Evolutionary conservation across 2,888 invertebrate genomes (phyloP).

Genomic region (Drosophila rellima): DNA sequence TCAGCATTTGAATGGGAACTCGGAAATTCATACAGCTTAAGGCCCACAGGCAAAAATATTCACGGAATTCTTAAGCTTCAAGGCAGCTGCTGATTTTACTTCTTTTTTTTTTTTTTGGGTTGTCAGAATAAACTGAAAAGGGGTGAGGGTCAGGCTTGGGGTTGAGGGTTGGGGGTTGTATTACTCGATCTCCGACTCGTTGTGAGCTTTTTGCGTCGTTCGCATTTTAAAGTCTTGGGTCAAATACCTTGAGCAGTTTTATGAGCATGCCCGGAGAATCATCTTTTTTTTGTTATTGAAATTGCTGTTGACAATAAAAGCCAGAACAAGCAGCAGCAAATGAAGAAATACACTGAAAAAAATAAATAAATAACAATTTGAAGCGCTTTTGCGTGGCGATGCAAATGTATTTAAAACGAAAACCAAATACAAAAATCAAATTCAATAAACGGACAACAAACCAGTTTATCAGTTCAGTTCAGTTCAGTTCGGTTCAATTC

Average conservation of each 20-base stretch:
- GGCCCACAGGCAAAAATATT: conserved; percentile 30
- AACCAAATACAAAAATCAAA: conserved; percentile 40
- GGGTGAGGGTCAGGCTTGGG: conserved; percentile 38
- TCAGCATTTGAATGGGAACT: conserved; percentile 29
- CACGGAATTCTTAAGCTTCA: conserved; percentile 41
- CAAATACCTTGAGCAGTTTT: conserved; percentile 69
- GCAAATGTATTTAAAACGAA: conserved; percentile 51
- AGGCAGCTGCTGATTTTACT: conserved; percentile 47
- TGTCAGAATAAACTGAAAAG: conserved; percentile 15
- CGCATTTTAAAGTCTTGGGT: conserved; percentile 43
- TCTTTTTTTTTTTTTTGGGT: conserved; percentile 1
- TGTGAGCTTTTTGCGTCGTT: conserved; percentile 52
- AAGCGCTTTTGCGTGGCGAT: conserved; percentile 55
- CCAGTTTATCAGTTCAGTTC: conserved; percentile 67
- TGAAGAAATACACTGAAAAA: conserved; percentile 2
- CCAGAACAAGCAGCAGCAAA: conserved; percentile 6
- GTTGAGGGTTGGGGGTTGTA: conserved; percentile 18
- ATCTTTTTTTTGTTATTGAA: conserved; percentile 62
- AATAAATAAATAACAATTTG: conserved; percentile 37
- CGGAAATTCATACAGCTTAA: conserved; percentile 15
- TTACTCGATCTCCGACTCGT: neutral
- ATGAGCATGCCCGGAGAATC: conserved; percentile 49
- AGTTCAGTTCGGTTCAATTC: conserved; percentile 31
- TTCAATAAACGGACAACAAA: conserved; percentile 70
- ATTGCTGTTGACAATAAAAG: conserved; percentile 33